Evolutionary conservation across 2,797 vertebrate species (phyloP).

Genomic region (Xyrichtys novacula): DNA sequence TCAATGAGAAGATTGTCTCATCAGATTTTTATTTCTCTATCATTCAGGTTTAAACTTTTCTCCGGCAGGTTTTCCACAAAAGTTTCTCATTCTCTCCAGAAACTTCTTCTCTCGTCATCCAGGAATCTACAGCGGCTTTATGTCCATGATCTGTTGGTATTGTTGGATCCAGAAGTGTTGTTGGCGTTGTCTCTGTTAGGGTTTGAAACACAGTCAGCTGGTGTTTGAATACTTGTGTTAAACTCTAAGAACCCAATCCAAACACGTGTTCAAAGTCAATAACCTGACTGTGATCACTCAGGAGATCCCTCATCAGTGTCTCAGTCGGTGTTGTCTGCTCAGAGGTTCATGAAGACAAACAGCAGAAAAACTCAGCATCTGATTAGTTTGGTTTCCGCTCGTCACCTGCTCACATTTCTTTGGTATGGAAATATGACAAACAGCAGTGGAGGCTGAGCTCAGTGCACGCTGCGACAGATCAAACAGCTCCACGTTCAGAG

Average conservation of each 20-base stretch:
- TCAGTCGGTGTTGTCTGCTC: slow-evolving; percentile 35
- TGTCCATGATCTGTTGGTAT: slow-evolving; percentile 60
- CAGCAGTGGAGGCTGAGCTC: slow-evolving; percentile 20
- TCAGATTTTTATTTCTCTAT: background rate
- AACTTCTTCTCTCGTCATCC: slow-evolving; percentile 36
- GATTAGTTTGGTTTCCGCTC: slow-evolving; percentile 35
- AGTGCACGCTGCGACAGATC: slow-evolving; percentile 33
- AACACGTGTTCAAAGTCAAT: slow-evolving; percentile 20
- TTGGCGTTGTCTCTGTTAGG: slow-evolving; percentile 22
- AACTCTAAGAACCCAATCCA: slow-evolving; percentile 9
- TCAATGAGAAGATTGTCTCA: no score
- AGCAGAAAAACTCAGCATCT: slow-evolving; percentile 29
- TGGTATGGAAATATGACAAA: slow-evolving; percentile 49
- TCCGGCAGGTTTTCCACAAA: background rate
- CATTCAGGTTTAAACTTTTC: background rate
- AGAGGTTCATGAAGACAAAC: slow-evolving; percentile 38
- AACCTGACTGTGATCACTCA: background rate
- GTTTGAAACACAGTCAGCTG: slow-evolving; percentile 3
- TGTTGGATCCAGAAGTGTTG: slow-evolving; percentile 48
- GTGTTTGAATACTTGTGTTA: slow-evolving; percentile 10
- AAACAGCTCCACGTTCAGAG: slow-evolving; percentile 36
- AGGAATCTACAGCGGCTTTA: slow-evolving; percentile 63
- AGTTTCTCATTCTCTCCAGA: background rate
- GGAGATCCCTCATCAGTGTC: background rate
- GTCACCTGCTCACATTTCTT: slow-evolving; percentile 43